These are phyloP conservation scores for Artemia sinica DNA, from an alignment of 2,888 invertebrate genomes.

Conservation along the genomic window DNA sequence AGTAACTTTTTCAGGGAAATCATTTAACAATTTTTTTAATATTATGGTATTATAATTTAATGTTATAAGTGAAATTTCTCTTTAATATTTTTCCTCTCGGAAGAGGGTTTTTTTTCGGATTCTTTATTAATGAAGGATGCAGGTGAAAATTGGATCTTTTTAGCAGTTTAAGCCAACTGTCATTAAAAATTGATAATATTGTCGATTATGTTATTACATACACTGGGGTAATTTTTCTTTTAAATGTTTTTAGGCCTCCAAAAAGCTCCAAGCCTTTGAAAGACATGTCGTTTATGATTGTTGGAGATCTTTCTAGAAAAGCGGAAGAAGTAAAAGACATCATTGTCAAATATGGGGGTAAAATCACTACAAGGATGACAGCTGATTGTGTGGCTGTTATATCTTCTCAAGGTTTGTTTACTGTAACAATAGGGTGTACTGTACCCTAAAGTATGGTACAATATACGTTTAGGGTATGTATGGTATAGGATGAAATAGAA, in stretches of 20 bases:
- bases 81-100: too few species aligned
- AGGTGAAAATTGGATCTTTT: neutral
- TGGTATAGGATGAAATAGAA: too few species aligned
- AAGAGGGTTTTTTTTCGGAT: too few species aligned
- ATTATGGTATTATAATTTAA: too few species aligned
- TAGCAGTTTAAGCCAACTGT: slow-evolving; percentile 22
- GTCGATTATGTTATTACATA: slow-evolving; percentile 1
- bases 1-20: too few species aligned
- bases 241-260: slow-evolving; percentile 22
- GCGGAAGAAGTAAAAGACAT: slow-evolving; percentile 44
- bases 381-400: slow-evolving; percentile 54
- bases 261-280: slow-evolving; percentile 37
- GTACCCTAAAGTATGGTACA: too few species aligned
- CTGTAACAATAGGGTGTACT: too few species aligned
- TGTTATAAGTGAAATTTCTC: too few species aligned
- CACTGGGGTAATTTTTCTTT: neutral
- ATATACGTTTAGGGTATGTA: too few species aligned
- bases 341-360: slow-evolving; percentile 58
- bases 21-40: too few species aligned
- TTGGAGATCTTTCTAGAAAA: slow-evolving; percentile 34
- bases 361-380: slow-evolving; percentile 45
- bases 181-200: slow-evolving; percentile 1
- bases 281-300: slow-evolving; percentile 55
- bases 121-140: too few species aligned
- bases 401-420: slow-evolving; percentile 38